Percentiles rank a stretch among this genome's conserved stretches.
These are phyloP conservation scores for Pseudomugil tenellus DNA, from an alignment of 2,797 vertebrate genomes.

Conservation along the genomic window DNA sequence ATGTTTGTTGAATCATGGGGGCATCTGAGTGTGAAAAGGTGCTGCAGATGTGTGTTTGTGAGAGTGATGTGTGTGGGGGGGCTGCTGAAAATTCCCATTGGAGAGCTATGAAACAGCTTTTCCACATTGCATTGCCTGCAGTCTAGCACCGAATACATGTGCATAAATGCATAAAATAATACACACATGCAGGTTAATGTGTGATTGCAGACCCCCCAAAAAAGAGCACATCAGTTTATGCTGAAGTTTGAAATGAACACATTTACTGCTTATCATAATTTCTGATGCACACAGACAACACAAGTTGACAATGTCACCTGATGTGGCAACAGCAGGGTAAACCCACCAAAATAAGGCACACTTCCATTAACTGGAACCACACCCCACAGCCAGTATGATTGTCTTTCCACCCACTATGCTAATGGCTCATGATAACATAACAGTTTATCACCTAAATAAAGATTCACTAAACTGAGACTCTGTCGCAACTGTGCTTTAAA, in stretches of 20 bases:
- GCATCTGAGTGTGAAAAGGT: conserved; percentile 35
- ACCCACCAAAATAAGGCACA: conserved; percentile 10
- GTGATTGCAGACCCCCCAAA: not conserved
- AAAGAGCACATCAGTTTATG: not conserved
- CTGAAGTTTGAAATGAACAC: conserved; percentile 14
- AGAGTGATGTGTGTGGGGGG: conserved; percentile 15
- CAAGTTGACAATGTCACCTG: conserved; percentile 26
- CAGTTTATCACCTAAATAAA: not conserved
- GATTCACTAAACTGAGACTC: not conserved
- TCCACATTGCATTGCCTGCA: conserved; percentile 18
- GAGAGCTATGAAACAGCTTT: conserved; percentile 18
- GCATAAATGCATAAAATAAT: conserved; percentile 15
- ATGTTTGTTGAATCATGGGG: conserved; percentile 21
- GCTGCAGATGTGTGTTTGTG: conserved; percentile 6
- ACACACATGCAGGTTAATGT: not conserved
- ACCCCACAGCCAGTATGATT: conserved; percentile 7
- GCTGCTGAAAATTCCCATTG: conserved; percentile 20
- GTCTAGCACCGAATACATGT: conserved; percentile 3
- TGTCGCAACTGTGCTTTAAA: not conserved
- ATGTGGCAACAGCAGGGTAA: conserved; percentile 38
- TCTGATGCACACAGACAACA: conserved; percentile 14
- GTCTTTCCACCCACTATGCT: conserved; percentile 8
- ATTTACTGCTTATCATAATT: conserved; percentile 11
- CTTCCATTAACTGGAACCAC: conserved; percentile 18
- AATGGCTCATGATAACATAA: conserved; percentile 2